A percentile compares a stretch with the other conserved stretches of the same genome.
Conservation (phyloP, 2,797 vertebrate genomes). For the Phataginus tetradactyla region DNA sequence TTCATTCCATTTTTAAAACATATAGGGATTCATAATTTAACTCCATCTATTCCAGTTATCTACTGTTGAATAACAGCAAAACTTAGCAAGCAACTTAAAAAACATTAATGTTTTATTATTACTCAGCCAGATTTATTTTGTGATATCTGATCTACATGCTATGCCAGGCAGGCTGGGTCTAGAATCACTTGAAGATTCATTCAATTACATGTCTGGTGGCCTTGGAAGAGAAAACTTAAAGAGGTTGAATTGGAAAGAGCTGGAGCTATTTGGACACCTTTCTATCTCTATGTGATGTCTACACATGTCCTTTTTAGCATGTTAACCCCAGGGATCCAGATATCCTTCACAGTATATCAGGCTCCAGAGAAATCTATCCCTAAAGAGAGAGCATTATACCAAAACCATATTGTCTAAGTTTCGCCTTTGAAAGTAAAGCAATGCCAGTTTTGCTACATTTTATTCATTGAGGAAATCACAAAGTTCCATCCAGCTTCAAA, state of each 20-base stretch:
- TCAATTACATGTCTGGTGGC: not conserved
- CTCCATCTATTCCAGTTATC: not conserved
- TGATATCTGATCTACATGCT: not conserved
- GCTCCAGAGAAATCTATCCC: not conserved
- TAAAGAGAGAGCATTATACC: not conserved
- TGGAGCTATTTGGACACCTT: not conserved
- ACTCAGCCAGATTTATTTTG: not conserved
- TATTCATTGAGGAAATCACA: not conserved
- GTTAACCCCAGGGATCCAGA: not conserved
- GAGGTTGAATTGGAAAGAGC: too few species aligned
- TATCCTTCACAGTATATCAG: not conserved
- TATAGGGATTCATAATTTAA: not conserved
- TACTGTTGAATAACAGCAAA: not conserved
- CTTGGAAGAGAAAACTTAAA: not conserved
- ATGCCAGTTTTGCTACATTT: not conserved
- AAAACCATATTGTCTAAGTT: not conserved
- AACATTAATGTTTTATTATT: not conserved
- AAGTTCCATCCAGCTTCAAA: not conserved
- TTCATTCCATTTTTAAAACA: not conserved
- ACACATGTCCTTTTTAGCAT: too few species aligned
- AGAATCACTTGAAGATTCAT: not conserved
- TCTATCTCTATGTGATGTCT: not conserved
- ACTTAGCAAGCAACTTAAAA: not conserved
- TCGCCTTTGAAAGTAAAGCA: not conserved
- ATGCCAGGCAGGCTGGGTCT: not conserved